phyloP scores from a whole-genome alignment of 2,888 invertebrate species.

The Athalia cordata region DNA sequence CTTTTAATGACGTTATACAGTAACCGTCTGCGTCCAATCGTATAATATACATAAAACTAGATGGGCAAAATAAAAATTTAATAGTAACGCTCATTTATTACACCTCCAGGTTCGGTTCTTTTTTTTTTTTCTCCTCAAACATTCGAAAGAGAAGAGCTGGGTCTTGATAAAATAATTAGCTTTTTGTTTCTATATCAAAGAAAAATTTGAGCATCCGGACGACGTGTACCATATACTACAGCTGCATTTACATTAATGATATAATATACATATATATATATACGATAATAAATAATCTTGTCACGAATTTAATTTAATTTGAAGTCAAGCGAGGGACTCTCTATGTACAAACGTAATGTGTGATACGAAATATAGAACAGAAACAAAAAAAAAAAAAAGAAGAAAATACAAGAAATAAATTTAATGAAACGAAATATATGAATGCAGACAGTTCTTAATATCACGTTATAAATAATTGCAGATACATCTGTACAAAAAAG shows the following conservation, averaged over 20 bases:
- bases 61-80: conserved; percentile 22
- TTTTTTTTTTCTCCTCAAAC: conserved; percentile 1
- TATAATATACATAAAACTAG: conserved; percentile 12
- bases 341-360: conserved; percentile 22
- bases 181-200: not conserved
- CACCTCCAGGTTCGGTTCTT: not conserved
- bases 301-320: conserved; percentile 32
- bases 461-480: too few relatives aligned
- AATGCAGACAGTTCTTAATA: not conserved
- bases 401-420: not conserved
- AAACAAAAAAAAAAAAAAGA: not conserved
- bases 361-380: conserved; percentile 6
- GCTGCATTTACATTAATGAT: too few relatives aligned
- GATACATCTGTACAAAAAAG: too few relatives aligned
- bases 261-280: conserved; percentile 10
- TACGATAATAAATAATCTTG: conserved; percentile 34
- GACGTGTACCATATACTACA: too few relatives aligned
- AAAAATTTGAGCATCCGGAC: not conserved
- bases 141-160: not conserved
- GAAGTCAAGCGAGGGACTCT: conserved; percentile 25
- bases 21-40: conserved; percentile 3
- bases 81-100: conserved; percentile 41
- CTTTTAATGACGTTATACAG: not conserved
- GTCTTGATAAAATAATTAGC: conserved; percentile 34
- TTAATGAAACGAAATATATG: not conserved